phyloP scores from a whole-genome alignment of 2,797 vertebrate genomes.

The Bryconaethiops microstoma region DNA sequence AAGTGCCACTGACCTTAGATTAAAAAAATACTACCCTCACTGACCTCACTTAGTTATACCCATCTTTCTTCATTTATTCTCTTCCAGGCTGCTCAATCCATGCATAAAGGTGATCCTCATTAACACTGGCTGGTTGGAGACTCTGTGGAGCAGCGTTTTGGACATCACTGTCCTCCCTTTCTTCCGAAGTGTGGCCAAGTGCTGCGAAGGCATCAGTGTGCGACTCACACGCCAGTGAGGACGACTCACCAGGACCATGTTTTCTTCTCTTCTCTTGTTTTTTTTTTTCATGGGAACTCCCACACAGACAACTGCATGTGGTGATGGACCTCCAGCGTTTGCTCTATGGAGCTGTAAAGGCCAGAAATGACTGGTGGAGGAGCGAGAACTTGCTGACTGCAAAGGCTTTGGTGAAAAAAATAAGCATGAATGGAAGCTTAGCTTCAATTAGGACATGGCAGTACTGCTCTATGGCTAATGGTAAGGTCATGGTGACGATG shows the following conservation, averaged over 20 bases:
- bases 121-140: conserved; percentile 72
- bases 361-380: not conserved
- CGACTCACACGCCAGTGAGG: conserved; percentile 72
- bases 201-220: conserved; percentile 72
- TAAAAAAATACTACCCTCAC: not conserved
- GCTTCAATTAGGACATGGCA: too few species aligned
- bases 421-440: not conserved
- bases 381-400: not conserved
- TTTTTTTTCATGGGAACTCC: not conserved
- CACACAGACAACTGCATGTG: not conserved
- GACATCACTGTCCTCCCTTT: conserved; percentile 68
- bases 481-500: too few species aligned
- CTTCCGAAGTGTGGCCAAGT: conserved; percentile 70
- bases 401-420: not conserved
- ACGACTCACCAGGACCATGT: not conserved
- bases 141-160: conserved; percentile 73
- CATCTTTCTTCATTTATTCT: not conserved
- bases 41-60: not conserved
- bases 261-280: not conserved
- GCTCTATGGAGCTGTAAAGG: not conserved
- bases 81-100: conserved; percentile 74
- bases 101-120: conserved; percentile 68
- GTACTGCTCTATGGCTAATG: too few species aligned
- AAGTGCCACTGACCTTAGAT: not conserved
- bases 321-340: not conserved